A percentile compares a stretch with the other conserved stretches of the same genome.
Conservation (phyloP, 2,888 invertebrate genomes). For the Sabatieria punctata region DNA sequence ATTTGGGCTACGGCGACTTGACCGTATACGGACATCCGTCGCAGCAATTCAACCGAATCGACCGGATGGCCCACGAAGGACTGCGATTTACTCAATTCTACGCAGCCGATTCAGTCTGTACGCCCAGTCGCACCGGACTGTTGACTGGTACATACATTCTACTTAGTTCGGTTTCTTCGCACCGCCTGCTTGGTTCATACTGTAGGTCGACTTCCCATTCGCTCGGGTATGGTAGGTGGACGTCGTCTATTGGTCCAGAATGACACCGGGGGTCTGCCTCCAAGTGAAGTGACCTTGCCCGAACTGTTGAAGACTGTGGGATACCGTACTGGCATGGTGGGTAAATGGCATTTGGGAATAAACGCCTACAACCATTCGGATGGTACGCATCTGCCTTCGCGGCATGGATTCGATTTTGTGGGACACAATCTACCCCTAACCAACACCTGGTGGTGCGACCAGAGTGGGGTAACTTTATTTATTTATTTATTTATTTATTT, state of each 20-base stretch:
- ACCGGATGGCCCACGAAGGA: slow-evolving; percentile 34
- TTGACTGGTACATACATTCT: slow-evolving; percentile 38
- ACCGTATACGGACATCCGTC: slow-evolving; percentile 36
- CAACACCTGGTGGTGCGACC: slow-evolving; percentile 28
- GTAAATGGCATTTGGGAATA: slow-evolving; percentile 41
- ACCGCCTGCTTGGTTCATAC: too few relatives aligned
- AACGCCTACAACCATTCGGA: slow-evolving; percentile 23
- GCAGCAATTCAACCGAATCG: slow-evolving; percentile 36
- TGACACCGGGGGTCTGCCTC: slow-evolving; percentile 36
- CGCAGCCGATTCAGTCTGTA: slow-evolving; percentile 37
- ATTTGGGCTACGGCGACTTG: slow-evolving; percentile 38
- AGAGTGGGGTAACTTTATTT: slow-evolving; percentile 14
- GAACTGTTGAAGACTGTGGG: slow-evolving; percentile 34
- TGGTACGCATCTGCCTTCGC: slow-evolving; percentile 24
- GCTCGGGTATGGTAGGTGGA: slow-evolving; percentile 27
- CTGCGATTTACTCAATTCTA: slow-evolving; percentile 38
- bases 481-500: too few relatives aligned
- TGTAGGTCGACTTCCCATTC: slow-evolving; percentile 25
- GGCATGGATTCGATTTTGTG: slow-evolving; percentile 27
- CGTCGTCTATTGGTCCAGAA: slow-evolving; percentile 25
- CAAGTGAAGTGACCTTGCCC: slow-evolving; percentile 36
- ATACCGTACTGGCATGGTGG: slow-evolving; percentile 36
- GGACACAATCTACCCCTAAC: slow-evolving; percentile 29
- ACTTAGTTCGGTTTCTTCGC: too few relatives aligned
- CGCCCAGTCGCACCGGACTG: slow-evolving; percentile 39